A percentile compares a stretch with the other conserved stretches of the same genome.
phyloP scores from a whole-genome alignment of 64 coral and sea anemone genomes.

The Astreopora myriophthalma region DNA sequence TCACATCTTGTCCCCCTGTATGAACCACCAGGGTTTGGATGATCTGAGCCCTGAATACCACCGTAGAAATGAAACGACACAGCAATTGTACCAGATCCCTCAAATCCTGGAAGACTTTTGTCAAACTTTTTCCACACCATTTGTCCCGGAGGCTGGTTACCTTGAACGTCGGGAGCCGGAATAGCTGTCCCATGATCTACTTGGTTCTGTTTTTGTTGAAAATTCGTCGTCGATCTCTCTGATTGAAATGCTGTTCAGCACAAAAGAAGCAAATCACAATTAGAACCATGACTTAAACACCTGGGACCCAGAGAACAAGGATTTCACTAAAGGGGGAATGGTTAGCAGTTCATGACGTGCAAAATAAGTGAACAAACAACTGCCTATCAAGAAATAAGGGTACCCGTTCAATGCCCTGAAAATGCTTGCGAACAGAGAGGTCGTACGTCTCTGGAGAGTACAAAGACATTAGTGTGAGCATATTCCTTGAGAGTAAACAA shows the following conservation, averaged over 20 bases:
- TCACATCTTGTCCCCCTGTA: background rate
- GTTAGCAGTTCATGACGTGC: too few relatives aligned
- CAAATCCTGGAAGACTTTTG: background rate
- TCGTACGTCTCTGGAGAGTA: too few relatives aligned
- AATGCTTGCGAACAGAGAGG: too few relatives aligned
- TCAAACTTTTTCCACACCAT: slow-evolving; percentile 10
- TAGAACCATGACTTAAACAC: too few relatives aligned
- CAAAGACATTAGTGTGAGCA: too few relatives aligned
- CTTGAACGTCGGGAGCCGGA: background rate
- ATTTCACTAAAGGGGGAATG: too few relatives aligned
- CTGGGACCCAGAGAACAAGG: too few relatives aligned
- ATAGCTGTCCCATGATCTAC: background rate
- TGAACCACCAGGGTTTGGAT: background rate
- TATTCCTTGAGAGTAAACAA: too few relatives aligned
- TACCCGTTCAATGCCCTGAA: too few relatives aligned
- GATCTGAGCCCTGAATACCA: slow-evolving; percentile 3
- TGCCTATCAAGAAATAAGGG: too few relatives aligned
- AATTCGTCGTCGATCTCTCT: background rate
- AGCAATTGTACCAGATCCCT: slow-evolving; percentile 6
- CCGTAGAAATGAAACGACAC: slow-evolving; percentile 1
- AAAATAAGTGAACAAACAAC: too few relatives aligned
- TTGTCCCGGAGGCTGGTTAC: slow-evolving; percentile 21
- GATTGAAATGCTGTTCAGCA: background rate
- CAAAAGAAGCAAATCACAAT: background rate
- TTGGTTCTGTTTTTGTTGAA: background rate